Conservation (phyloP, 2,888 invertebrate species). For the Lissocephala sabroskyi region DNA sequence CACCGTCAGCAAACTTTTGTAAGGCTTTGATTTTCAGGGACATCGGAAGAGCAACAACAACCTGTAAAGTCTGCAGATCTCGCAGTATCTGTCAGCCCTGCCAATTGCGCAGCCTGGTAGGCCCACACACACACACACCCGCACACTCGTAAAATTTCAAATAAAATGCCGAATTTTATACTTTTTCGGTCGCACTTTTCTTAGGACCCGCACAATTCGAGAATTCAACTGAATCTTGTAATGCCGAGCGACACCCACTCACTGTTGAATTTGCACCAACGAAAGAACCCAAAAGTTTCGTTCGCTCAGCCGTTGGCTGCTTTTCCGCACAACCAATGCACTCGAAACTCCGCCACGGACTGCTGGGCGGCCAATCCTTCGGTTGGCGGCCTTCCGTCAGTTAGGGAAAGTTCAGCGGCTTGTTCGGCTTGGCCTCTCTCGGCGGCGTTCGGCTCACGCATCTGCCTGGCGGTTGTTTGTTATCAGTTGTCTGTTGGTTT, state of each 20-base stretch:
- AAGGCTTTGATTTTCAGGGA: too few species aligned
- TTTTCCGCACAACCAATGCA: slow-evolving; percentile 52
- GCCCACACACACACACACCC: too few species aligned
- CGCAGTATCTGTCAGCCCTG: too few species aligned
- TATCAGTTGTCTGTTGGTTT: slow-evolving; percentile 60
- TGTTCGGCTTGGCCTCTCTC: slow-evolving; percentile 13
- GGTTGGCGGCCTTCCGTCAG: background rate
- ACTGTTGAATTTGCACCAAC: background rate
- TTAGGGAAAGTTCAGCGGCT: background rate
- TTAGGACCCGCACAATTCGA: too few species aligned
- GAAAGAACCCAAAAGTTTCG: background rate
- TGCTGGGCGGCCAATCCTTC: slow-evolving; percentile 45
- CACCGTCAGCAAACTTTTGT: too few species aligned
- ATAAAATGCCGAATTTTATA: too few species aligned
- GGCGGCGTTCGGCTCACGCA: background rate
- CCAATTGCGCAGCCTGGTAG: too few species aligned
- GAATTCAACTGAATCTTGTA: too few species aligned
- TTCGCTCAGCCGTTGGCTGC: background rate
- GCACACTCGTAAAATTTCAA: too few species aligned
- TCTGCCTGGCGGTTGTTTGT: slow-evolving; percentile 3
- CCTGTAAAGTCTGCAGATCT: too few species aligned
- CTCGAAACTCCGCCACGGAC: slow-evolving; percentile 65
- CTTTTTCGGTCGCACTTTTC: too few species aligned
- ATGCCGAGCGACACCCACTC: slow-evolving; percentile 1
- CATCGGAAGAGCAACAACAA: too few species aligned